These are phyloP conservation scores for Chrysemys picta DNA, from an alignment of 2,113 vertebrate genomes.

Conservation along the genomic window DNA sequence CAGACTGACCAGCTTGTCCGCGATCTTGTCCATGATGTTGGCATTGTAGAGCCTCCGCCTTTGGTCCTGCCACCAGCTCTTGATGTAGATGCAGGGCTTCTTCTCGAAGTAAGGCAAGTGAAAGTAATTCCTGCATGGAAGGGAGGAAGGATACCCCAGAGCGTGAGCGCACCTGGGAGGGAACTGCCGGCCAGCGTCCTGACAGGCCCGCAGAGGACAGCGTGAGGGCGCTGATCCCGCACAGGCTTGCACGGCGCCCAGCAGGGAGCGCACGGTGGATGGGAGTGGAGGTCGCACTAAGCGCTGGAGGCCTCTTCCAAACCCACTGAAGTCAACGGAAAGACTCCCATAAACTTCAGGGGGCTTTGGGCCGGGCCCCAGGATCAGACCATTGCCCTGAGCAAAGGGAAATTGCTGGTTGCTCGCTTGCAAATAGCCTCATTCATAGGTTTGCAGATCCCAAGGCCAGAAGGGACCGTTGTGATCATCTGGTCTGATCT, in stretches of 20 bases:
- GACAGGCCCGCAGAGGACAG: not conserved
- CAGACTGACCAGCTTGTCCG: conserved; percentile 90
- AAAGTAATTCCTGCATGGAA: conserved; percentile 91
- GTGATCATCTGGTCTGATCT: not conserved
- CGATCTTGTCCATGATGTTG: conserved; percentile 95
- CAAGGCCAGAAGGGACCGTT: too few species aligned
- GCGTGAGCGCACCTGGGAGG: rapidly evolving
- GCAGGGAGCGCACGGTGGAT: not conserved
- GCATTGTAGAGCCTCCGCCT: conserved; percentile 92
- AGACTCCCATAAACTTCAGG: not conserved
- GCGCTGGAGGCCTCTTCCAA: not conserved
- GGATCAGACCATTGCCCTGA: not conserved
- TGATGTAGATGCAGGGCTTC: conserved; percentile 97
- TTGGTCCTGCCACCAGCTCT: conserved; percentile 98
- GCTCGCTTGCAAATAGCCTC: too few species aligned
- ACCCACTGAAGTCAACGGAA: not conserved
- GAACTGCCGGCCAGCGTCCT: rapidly evolving
- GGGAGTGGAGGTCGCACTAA: not conserved
- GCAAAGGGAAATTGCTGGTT: not conserved
- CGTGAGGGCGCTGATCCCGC: not conserved
- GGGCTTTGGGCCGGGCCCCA: not conserved
- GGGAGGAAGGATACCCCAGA: rapidly evolving
- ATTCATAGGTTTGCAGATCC: too few species aligned
- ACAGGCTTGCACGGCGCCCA: not conserved
- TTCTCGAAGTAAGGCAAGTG: conserved; percentile 94